Conservation (phyloP, 2,888 invertebrate genomes). For the Caenorhabditis sp. region DNA sequence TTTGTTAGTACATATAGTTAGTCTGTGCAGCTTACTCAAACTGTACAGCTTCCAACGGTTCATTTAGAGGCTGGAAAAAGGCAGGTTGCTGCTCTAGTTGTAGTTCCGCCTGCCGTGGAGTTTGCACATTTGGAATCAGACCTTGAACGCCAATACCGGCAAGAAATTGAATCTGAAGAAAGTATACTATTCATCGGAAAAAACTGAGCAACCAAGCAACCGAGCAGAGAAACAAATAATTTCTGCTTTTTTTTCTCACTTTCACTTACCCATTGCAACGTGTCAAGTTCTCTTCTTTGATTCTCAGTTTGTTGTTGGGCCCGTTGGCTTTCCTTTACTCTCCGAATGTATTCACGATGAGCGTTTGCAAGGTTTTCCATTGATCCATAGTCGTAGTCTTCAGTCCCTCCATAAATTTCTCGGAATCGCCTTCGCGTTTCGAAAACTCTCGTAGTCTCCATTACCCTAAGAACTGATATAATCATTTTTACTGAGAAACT, state of each 20-base stretch:
- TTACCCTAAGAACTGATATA: not conserved
- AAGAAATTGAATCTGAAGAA: not conserved
- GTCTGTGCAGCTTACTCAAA: slow-evolving; percentile 15
- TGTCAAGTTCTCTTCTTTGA: not conserved
- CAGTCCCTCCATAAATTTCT: slow-evolving; percentile 6
- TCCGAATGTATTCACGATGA: slow-evolving; percentile 24
- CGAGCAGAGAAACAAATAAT: too few species aligned
- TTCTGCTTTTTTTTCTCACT: not conserved
- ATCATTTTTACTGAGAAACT: not conserved
- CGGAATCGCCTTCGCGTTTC: slow-evolving; percentile 17
- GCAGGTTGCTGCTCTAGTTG: not conserved
- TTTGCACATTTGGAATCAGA: not conserved
- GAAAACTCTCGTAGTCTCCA: not conserved
- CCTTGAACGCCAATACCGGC: not conserved
- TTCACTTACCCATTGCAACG: slow-evolving; percentile 27
- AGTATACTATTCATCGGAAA: too few species aligned
- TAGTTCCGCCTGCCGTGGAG: not conserved
- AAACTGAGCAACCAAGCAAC: too few species aligned
- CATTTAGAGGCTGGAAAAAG: not conserved
- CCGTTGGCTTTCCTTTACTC: not conserved
- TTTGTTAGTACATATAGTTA: not conserved
- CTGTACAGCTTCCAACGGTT: not conserved
- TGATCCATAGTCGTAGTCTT: slow-evolving; percentile 32
- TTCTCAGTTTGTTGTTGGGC: not conserved
- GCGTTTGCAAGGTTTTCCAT: slow-evolving; percentile 35